Conservation (phyloP, 2,888 invertebrate species). For the Penaeus monodon region DNA sequence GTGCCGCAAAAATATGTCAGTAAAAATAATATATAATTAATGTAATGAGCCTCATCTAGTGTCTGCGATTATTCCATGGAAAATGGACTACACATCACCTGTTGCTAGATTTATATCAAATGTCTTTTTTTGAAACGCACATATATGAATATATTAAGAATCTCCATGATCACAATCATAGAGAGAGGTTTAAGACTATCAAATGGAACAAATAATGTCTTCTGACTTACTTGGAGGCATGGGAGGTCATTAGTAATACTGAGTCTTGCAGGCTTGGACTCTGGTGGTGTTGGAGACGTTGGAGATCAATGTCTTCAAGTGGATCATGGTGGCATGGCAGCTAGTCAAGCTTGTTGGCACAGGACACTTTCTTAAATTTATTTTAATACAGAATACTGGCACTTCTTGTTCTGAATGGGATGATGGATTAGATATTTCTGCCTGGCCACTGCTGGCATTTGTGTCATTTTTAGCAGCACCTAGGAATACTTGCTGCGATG, state of each 20-base stretch:
- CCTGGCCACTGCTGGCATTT: slow-evolving; percentile 24
- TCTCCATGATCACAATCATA: background rate
- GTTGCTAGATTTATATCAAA: no score
- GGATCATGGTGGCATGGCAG: slow-evolving; percentile 89
- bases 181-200: no score
- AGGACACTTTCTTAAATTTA: slow-evolving; percentile 50
- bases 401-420: slow-evolving; percentile 38
- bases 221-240: slow-evolving; percentile 83
- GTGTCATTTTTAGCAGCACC: slow-evolving; percentile 41
- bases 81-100: no score
- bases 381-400: slow-evolving; percentile 34
- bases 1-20: no score
- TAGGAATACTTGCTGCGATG: slow-evolving; percentile 39
- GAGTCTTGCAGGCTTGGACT: slow-evolving; percentile 66
- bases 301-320: slow-evolving; percentile 79
- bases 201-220: no score
- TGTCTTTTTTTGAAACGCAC: no score
- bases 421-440: slow-evolving; percentile 49
- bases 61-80: no score
- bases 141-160: no score
- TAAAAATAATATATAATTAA: no score
- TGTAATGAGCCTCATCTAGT: no score
- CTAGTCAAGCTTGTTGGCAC: slow-evolving; percentile 68
- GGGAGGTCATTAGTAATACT: slow-evolving; percentile 85
- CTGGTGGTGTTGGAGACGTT: slow-evolving; percentile 74